Percentiles rank a stretch among this genome's conserved stretches.
phyloP scores from a whole-genome alignment of 2,113 vertebrate genomes.

The Xerus inauris region DNA sequence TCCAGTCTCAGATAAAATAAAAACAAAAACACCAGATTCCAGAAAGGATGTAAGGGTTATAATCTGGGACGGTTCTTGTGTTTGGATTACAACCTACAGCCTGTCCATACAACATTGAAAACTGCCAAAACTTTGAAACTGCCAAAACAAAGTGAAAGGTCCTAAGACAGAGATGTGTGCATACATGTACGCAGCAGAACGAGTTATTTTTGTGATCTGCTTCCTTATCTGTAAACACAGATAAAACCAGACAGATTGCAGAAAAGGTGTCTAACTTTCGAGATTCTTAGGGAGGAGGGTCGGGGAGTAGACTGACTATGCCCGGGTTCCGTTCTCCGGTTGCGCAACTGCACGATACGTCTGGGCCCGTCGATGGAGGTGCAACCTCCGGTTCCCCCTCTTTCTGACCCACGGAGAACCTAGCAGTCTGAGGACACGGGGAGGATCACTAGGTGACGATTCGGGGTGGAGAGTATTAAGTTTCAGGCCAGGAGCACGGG shows the following conservation, averaged over 20 bases:
- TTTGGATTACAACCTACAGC: neutral
- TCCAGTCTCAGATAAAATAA: neutral
- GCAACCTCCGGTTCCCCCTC: neutral
- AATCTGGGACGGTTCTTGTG: neutral
- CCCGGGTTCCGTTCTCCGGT: conserved; percentile 7
- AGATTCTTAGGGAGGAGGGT: neutral
- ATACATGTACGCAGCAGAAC: neutral
- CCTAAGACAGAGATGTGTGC: neutral
- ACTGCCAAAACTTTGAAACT: neutral
- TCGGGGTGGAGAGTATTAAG: neutral
- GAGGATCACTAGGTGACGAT: neutral
- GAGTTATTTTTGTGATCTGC: neutral
- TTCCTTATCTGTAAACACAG: neutral
- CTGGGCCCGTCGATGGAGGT: neutral
- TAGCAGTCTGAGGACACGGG: neutral
- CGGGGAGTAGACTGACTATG: neutral
- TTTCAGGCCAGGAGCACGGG: neutral
- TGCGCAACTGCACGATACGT: neutral
- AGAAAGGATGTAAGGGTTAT: neutral
- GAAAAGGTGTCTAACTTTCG: neutral
- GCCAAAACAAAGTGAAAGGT: neutral
- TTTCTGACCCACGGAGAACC: neutral
- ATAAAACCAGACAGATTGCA: neutral
- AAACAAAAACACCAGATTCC: neutral
- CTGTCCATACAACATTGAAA: neutral